Percentiles rank a stretch among this genome's conserved stretches.
phyloP scores from a whole-genome alignment of 2,797 vertebrate genomes.

The Leptatherina wallacei region DNA sequence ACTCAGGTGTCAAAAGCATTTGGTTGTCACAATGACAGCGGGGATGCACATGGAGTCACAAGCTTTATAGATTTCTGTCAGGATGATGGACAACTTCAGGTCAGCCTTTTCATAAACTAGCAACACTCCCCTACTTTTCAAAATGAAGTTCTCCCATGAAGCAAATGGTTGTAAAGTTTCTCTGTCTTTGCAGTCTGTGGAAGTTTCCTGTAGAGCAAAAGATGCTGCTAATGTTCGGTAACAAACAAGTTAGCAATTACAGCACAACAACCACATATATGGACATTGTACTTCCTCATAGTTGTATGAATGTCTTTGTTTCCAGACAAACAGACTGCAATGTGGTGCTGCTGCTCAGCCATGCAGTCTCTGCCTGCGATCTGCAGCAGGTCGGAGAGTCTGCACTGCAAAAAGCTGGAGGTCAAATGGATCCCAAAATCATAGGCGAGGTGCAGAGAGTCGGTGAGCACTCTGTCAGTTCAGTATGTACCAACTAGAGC shows the following conservation, averaged over 20 bases:
- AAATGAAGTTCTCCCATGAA: neutral
- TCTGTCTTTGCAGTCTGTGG: conserved; percentile 37
- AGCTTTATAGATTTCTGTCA: conserved; percentile 38
- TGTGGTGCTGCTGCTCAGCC: conserved; percentile 63
- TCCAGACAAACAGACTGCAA: conserved; percentile 63
- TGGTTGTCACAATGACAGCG: conserved; percentile 5
- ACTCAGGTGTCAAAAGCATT: conserved; percentile 68
- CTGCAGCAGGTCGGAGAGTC: conserved; percentile 35
- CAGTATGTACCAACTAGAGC: neutral
- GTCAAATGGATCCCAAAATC: conserved; percentile 14
- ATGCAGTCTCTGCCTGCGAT: conserved; percentile 40
- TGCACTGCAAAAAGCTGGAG: conserved; percentile 38
- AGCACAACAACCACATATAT: neutral
- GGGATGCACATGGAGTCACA: accelerated
- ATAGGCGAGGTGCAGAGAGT: conserved; percentile 69
- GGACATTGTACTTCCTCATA: neutral
- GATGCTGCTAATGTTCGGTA: conserved; percentile 20
- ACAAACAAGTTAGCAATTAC: neutral
- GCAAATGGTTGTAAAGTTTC: neutral
- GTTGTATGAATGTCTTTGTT: neutral
- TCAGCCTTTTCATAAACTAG: conserved; percentile 34
- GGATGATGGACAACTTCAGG: conserved; percentile 37
- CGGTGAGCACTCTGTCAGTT: conserved; percentile 56
- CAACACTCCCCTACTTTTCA: neutral
- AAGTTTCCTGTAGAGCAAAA: conserved; percentile 55